Evolutionary conservation across 2,797 vertebrate species (phyloP).

Genomic region (Pseudotriccus pelzelni): DNA sequence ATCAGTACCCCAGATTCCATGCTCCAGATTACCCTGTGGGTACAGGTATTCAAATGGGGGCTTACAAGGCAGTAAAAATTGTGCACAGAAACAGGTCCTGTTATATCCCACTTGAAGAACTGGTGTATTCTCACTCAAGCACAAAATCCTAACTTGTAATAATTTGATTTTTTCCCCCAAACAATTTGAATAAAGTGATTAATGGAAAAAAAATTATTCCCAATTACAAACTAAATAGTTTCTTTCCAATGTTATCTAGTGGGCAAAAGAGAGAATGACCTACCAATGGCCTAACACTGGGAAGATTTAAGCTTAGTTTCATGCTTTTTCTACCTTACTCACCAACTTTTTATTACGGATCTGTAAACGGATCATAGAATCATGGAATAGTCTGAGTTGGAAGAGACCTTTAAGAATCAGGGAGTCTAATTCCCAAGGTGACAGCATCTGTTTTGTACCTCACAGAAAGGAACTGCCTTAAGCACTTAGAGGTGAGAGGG

Average conservation of each 20-base stretch:
- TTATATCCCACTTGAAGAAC: not conserved
- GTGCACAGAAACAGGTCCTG: not conserved
- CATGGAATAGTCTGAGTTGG: not conserved
- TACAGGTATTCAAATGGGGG: not conserved
- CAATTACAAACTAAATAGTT: not conserved
- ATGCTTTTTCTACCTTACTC: not conserved
- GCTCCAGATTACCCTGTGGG: too few relatives aligned
- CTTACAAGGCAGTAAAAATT: not conserved
- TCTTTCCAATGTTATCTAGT: not conserved
- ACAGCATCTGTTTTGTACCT: not conserved
- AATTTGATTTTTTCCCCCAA: not conserved
- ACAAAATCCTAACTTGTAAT: not conserved
- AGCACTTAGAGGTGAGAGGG: not conserved
- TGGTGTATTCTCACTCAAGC: not conserved
- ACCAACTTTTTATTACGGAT: not conserved
- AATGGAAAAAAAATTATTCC: not conserved
- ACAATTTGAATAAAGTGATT: not conserved
- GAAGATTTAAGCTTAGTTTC: not conserved
- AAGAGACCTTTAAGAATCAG: not conserved
- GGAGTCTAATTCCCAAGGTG: not conserved
- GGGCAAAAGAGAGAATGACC: not conserved
- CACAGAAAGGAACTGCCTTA: not conserved
- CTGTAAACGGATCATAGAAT: fast-evolving
- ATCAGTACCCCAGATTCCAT: not conserved
- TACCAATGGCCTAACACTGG: fast-evolving